phyloP scores from a whole-genome alignment of 2,797 vertebrate genomes.

The Pteronotus mesoamericanus region DNA sequence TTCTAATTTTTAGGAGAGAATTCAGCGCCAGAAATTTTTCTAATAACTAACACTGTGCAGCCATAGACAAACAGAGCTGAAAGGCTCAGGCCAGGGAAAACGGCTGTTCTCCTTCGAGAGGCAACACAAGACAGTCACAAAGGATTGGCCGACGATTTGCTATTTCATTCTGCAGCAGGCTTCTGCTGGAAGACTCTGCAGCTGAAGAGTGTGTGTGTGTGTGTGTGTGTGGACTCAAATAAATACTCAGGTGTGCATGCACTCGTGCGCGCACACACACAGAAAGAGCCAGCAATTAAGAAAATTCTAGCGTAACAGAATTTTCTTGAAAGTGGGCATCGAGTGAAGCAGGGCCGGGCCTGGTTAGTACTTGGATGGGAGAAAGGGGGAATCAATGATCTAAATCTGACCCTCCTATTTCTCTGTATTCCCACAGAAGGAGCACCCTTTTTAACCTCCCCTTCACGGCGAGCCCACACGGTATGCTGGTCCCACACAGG shows the following conservation, averaged over 20 bases:
- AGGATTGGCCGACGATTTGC: neutral
- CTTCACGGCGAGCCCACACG: too few species aligned
- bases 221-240: neutral
- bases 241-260: neutral
- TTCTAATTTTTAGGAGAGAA: neutral
- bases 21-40: neutral
- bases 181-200: neutral
- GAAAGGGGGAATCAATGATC: conserved; percentile 55
- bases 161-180: neutral
- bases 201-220: conserved; percentile 42
- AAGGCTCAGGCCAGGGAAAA: neutral
- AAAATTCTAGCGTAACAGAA: neutral
- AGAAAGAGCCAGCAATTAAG: neutral
- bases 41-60: neutral
- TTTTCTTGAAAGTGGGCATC: neutral
- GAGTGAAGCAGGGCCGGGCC: too few species aligned
- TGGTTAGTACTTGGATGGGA: too few species aligned
- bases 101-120: neutral
- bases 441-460: conserved; percentile 41
- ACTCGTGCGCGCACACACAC: neutral
- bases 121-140: neutral
- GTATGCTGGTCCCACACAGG: neutral
- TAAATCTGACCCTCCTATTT: neutral
- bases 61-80: neutral
- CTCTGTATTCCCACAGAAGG: conserved; percentile 48